These are phyloP conservation scores for Agapornis roseicollis DNA, from an alignment of 2,113 vertebrate genomes.

Conservation along the genomic window DNA sequence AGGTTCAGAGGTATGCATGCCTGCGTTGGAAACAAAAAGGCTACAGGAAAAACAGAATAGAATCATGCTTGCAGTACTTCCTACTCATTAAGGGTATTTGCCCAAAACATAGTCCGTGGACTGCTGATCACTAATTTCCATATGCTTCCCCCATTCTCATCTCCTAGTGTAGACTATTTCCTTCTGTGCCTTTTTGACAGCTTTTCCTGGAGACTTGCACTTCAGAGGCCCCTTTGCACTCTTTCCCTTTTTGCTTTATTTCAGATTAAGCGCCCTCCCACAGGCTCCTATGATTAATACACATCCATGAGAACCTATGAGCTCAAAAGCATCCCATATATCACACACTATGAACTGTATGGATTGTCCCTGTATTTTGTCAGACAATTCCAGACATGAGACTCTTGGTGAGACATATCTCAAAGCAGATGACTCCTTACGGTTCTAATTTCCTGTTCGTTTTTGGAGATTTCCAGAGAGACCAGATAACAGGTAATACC, in stretches of 20 bases:
- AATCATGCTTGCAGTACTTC: background rate
- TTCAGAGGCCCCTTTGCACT: background rate
- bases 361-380: background rate
- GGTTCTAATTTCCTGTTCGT: background rate
- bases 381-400: background rate
- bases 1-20: background rate
- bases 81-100: background rate
- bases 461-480: background rate
- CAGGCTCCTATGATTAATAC: background rate
- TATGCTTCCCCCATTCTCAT: background rate
- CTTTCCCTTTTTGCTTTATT: background rate
- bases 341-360: background rate
- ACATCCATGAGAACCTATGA: background rate
- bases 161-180: background rate
- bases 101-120: background rate
- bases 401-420: background rate
- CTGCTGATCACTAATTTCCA: background rate
- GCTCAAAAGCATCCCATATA: background rate
- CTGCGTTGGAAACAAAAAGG: background rate
- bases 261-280: background rate
- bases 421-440: background rate
- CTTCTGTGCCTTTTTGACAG: background rate
- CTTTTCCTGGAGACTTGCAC: background rate
- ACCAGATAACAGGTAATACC: background rate
- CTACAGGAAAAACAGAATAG: background rate